A percentile compares a stretch with the other conserved stretches of the same genome.
Evolutionary conservation across 2,113 vertebrate species (phyloP).

Genomic region (Psophia crepitans): DNA sequence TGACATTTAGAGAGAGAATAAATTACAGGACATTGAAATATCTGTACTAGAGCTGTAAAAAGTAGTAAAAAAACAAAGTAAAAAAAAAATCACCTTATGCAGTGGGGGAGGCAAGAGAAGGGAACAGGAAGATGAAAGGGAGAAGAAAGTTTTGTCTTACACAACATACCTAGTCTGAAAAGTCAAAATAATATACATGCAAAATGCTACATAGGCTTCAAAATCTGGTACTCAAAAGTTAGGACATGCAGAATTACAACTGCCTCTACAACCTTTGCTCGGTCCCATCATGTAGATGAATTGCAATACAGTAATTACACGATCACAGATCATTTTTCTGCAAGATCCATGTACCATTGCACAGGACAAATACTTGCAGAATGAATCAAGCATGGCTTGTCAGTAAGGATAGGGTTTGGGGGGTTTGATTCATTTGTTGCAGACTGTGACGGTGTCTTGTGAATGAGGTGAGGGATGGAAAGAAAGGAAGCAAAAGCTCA

Average conservation of each 20-base stretch:
- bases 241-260: not conserved
- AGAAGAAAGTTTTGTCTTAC: not conserved
- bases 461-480: not conserved
- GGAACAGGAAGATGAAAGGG: not conserved
- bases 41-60: slow-evolving; percentile 30
- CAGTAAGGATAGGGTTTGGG: not conserved
- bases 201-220: not conserved
- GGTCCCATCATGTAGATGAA: not conserved
- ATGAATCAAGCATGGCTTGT: fast-evolving
- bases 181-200: not conserved
- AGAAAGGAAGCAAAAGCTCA: not conserved
- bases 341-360: not conserved
- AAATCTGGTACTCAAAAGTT: not conserved
- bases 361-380: not conserved
- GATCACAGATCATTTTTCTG: not conserved
- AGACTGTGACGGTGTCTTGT: not conserved
- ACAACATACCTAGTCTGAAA: not conserved
- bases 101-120: not conserved
- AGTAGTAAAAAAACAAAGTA: not conserved
- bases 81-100: not conserved
- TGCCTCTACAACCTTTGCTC: not conserved
- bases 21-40: slow-evolving; percentile 57
- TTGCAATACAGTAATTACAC: not conserved
- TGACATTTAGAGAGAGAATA: slow-evolving; percentile 62
- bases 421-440: not conserved